phyloP scores from a whole-genome alignment of 1,140 invertebrate genomes.

The Myzus persicae region DNA sequence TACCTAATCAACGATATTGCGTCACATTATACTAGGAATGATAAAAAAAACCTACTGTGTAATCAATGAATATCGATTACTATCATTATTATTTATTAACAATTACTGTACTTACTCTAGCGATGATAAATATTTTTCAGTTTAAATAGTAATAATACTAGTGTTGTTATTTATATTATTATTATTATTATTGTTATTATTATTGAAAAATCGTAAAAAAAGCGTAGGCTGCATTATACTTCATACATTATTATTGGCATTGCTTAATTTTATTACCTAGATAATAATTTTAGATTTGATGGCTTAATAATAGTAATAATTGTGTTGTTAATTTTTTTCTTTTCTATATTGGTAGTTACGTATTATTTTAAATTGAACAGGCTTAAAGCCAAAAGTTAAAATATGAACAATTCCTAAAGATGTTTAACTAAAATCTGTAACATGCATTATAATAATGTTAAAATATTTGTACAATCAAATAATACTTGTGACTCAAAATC shows the following conservation, averaged over 20 bases:
- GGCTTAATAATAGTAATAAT: background rate
- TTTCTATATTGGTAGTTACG: background rate
- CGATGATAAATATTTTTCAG: too few relatives aligned
- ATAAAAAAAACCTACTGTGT: too few relatives aligned
- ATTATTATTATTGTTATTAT: background rate
- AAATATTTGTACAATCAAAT: background rate
- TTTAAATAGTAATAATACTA: background rate
- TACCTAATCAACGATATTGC: background rate
- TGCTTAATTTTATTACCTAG: background rate
- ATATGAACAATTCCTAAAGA: background rate
- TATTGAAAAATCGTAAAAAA: background rate
- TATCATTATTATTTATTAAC: too few relatives aligned
- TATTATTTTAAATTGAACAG: background rate
- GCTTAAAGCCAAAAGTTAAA: background rate
- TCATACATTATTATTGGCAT: background rate
- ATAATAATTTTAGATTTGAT: background rate
- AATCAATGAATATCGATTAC: too few relatives aligned
- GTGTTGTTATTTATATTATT: background rate
- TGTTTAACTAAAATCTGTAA: background rate
- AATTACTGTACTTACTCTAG: too few relatives aligned
- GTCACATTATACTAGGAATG: too few relatives aligned
- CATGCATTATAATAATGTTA: background rate
- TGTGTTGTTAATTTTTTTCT: background rate
- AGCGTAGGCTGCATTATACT: background rate
- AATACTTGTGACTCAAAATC: background rate